Evolutionary conservation across 2,888 invertebrate genomes (phyloP).

Genomic region (Strigamia crassipes): DNA sequence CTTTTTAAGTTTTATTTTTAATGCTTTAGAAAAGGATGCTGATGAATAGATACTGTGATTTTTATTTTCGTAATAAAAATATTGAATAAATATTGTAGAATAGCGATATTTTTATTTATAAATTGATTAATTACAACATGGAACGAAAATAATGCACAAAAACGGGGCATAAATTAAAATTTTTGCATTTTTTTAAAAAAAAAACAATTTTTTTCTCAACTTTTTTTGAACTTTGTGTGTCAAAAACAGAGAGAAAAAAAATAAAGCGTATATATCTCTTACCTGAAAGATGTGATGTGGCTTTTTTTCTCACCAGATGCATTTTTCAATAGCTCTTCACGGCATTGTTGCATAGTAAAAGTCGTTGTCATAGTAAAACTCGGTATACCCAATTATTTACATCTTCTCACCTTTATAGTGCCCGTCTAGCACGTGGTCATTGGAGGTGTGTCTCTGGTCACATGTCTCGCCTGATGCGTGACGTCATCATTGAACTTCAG

Average conservation of each 20-base stretch:
- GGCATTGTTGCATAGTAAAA: conserved; percentile 11
- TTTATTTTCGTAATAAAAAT: neutral
- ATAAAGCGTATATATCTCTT: neutral
- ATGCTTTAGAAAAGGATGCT: conserved; percentile 21
- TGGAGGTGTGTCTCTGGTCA: neutral
- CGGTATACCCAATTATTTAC: neutral
- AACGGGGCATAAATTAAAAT: no score
- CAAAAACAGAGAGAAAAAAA: neutral
- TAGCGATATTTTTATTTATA: no score
- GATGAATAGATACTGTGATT: neutral
- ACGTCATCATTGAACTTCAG: neutral
- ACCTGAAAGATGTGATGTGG: neutral
- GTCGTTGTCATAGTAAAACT: neutral
- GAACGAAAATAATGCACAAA: no score
- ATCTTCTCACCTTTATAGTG: conserved; percentile 7
- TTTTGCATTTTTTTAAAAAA: no score
- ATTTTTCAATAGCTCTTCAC: neutral
- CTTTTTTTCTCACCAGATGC: neutral
- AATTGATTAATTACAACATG: no score
- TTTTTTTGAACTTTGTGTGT: no score
- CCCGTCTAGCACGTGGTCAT: neutral
- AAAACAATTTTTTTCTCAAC: no score
- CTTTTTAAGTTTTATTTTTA: neutral
- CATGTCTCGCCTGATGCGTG: neutral
- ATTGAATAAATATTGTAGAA: neutral